Evolutionary conservation across 2,888 invertebrate genomes (phyloP).

Genomic region (Habroteleia sp.): DNA sequence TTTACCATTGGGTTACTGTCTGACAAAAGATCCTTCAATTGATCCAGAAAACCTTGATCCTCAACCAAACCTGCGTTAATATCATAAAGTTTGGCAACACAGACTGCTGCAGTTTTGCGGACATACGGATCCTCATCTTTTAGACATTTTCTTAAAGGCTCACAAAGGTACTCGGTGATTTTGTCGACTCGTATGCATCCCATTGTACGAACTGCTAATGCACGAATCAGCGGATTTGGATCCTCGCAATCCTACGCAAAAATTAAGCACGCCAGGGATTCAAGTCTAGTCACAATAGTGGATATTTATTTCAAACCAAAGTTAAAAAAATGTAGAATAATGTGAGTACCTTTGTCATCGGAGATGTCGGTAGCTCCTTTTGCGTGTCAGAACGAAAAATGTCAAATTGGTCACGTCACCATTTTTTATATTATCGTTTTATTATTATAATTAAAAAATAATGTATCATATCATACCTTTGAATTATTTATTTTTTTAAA

Average conservation of each 20-base stretch:
- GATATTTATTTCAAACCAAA: slow-evolving; percentile 79
- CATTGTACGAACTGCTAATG: slow-evolving; percentile 99
- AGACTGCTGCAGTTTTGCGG: slow-evolving; percentile 99
- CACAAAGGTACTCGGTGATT: slow-evolving; percentile 99
- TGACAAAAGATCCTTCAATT: slow-evolving; percentile 96
- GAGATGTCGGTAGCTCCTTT: slow-evolving; percentile 81
- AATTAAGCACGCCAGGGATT: slow-evolving; percentile 81
- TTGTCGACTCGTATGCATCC: slow-evolving; percentile 99
- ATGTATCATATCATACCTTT: slow-evolving; percentile 69
- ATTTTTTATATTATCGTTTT: slow-evolving; percentile 77
- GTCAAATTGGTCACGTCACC: slow-evolving; percentile 82
- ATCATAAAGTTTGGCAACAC: slow-evolving; percentile 99
- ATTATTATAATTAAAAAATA: slow-evolving; percentile 73
- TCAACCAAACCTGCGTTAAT: slow-evolving; percentile 87
- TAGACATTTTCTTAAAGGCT: slow-evolving; percentile 96
- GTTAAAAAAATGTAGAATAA: slow-evolving; percentile 69
- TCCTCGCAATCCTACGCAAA: slow-evolving; percentile 97
- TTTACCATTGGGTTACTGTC: slow-evolving; percentile 99
- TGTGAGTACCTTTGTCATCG: slow-evolving; percentile 80
- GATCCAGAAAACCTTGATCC: slow-evolving; percentile 97
- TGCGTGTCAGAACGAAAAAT: slow-evolving; percentile 82
- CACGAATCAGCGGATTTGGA: slow-evolving; percentile 98
- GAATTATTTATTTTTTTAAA: slow-evolving; percentile 76
- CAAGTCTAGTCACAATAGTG: slow-evolving; percentile 81
- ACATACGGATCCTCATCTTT: slow-evolving; percentile 99